Evolutionary conservation across 2,113 vertebrate species (phyloP), one percentile per base, ranked within the genome.

Genomic region (Bubo scandiacus): DNA sequence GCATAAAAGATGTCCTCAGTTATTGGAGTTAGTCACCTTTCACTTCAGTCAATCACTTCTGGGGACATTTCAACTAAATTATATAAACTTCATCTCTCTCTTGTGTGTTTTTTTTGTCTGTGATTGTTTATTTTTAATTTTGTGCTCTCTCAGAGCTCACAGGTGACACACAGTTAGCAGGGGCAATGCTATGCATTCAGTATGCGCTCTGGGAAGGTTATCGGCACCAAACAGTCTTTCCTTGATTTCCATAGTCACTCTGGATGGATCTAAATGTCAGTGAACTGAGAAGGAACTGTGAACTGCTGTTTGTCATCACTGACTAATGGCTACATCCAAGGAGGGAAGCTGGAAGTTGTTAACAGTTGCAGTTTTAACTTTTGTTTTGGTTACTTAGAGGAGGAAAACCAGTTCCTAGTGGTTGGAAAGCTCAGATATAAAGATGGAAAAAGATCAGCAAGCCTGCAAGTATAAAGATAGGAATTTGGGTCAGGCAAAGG

Each of bases 401-500:
- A 57, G 67, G 19, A 86, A 66, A 71, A 18, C 13, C 19, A 36
- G 22, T 47, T 86, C n/a, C n/a, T n/a, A 19, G 47, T 43, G 43
- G 25, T 58, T 34, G 5, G 68, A 72, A 92, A 79, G 15, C 55
- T 81, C 34, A 54, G 51, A 25, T 2, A 32, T 30, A 29, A 63
- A 73, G 55, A 34, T 0, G 4, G 55, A 70, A 62, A 58, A 92
- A 36, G 47, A 80, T 51, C 36, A 42, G 29, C 17, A 82, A 86
- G 18, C 27, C 51, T 90, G 26, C 71, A 73, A 81, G 51, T n/a
- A 45, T 81, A 43, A 91, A 78, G 47, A 27, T 32, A 62, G 54
- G 68, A 84, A 91, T 95, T 95, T 81, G 47, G 86, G 73, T 92
- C 72, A 86, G 67, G 77, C 52, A 74, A 78, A 81, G 18, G 38